phyloP scores from a whole-genome alignment of 1,140 invertebrate genomes.

The Ostrea denselamellosa region DNA sequence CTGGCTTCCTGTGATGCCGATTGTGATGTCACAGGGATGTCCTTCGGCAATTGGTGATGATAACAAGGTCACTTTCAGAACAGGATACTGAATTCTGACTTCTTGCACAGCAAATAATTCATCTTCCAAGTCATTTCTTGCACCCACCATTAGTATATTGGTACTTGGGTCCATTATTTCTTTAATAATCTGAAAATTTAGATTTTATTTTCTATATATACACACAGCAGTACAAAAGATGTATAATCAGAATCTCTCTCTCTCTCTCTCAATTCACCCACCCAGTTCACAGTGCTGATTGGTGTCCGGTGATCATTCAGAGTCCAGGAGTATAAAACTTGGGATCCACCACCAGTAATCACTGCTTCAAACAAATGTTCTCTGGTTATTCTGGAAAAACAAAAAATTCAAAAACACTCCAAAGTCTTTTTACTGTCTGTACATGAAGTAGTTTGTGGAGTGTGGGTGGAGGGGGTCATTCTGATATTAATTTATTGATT shows the following conservation, averaged over 20 bases:
- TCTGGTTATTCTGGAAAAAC: conserved; percentile 12
- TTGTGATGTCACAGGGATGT: conserved; percentile 31
- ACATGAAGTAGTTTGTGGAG: too few relatives aligned
- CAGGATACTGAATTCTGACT: conserved; percentile 44
- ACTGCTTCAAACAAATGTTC: neutral
- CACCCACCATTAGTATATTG: neutral
- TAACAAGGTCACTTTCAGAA: conserved; percentile 21
- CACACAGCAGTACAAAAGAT: too few relatives aligned
- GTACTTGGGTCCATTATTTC: neutral
- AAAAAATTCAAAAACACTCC: too few relatives aligned
- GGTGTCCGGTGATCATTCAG: neutral
- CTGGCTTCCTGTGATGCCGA: conserved; percentile 39
- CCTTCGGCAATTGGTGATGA: neutral
- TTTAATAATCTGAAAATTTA: neutral
- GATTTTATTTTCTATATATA: too few relatives aligned
- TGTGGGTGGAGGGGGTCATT: too few relatives aligned
- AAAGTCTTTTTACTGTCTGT: too few relatives aligned
- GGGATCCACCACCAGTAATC: neutral
- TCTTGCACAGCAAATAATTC: neutral
- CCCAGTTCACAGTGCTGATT: conserved; percentile 5
- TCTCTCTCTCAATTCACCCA: neutral
- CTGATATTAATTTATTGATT: too few relatives aligned
- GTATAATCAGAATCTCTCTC: too few relatives aligned
- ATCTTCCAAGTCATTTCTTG: conserved; percentile 4
- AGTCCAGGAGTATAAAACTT: neutral